A percentile compares a stretch with the other conserved stretches of the same genome.
These are phyloP conservation scores for Chaetodon trifascialis DNA, from an alignment of 2,113 vertebrate species.

Conservation along the genomic window DNA sequence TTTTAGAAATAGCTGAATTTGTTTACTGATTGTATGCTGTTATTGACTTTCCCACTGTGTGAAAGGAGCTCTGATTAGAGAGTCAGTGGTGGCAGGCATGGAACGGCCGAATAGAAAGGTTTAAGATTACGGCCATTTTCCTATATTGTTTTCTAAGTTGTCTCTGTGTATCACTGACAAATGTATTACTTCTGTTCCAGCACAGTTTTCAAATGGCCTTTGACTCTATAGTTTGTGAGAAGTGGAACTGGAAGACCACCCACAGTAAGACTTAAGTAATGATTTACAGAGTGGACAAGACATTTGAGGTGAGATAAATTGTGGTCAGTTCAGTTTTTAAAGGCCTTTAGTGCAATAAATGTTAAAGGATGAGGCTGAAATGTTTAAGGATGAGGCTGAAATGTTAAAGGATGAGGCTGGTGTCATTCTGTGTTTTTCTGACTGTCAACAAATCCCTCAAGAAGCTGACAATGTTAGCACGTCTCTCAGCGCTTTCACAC, in stretches of 20 bases:
- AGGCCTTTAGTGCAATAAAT: conserved; percentile 6
- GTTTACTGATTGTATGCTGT: conserved; percentile 90
- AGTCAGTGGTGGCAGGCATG: conserved; percentile 56
- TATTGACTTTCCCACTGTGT: conserved; percentile 91
- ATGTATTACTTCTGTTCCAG: conserved; percentile 62
- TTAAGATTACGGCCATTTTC: conserved; percentile 80
- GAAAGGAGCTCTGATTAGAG: conserved; percentile 87
- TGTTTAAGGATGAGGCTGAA: neutral
- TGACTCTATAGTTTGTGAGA: conserved; percentile 36
- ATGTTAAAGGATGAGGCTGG: neutral
- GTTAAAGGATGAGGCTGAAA: neutral
- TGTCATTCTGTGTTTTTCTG: neutral
- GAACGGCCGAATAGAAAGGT: conserved; percentile 63
- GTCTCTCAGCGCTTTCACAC: neutral
- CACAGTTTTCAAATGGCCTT: conserved; percentile 70
- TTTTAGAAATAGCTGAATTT: conserved; percentile 90
- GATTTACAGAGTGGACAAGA: conserved; percentile 53
- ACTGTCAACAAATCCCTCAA: conserved; percentile 7
- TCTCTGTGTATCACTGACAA: conserved; percentile 57
- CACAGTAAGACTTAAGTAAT: conserved; percentile 34
- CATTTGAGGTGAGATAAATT: neutral
- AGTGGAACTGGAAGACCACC: conserved; percentile 29
- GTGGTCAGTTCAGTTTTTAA: conserved; percentile 13
- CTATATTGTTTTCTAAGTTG: conserved; percentile 80
- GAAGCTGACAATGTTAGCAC: neutral